Evolutionary conservation across 2,797 vertebrate genomes (phyloP).

Genomic region (Pangasius djambal): DNA sequence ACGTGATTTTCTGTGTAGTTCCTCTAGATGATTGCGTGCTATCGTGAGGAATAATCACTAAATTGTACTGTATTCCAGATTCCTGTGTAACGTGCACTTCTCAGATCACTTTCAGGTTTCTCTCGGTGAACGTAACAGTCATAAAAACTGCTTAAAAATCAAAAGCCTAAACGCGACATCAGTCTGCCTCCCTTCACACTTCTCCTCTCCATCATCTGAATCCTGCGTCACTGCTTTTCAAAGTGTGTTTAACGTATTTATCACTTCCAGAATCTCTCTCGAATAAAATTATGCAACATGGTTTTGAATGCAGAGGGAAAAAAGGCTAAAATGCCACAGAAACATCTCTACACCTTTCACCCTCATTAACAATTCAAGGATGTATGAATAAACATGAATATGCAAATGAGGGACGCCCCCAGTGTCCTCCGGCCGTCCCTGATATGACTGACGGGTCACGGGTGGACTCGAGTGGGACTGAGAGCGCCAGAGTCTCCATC

Average conservation of each 20-base stretch:
- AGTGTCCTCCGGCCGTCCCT: background rate
- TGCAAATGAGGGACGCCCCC: conserved; percentile 4
- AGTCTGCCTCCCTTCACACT: background rate
- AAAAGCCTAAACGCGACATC: background rate
- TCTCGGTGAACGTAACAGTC: background rate
- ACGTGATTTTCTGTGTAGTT: too few species aligned
- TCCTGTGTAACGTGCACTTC: background rate
- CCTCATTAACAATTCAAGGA: background rate
- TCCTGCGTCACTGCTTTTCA: background rate
- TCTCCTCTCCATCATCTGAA: background rate
- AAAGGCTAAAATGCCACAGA: background rate
- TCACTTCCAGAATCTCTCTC: background rate
- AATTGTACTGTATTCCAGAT: background rate
- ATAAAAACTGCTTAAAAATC: background rate
- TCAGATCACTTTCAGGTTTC: background rate
- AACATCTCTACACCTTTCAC: background rate
- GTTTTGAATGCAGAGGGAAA: background rate
- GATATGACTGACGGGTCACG: background rate
- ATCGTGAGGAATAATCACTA: too few species aligned
- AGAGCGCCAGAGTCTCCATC: background rate
- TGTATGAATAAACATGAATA: conserved; percentile 22
- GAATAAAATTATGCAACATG: background rate
- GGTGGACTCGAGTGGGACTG: conserved; percentile 5
- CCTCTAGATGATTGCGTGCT: too few species aligned
- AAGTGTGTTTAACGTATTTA: background rate